Evolutionary conservation across 1,140 invertebrate species (phyloP).

Genomic region (Drosophila insularis): DNA sequence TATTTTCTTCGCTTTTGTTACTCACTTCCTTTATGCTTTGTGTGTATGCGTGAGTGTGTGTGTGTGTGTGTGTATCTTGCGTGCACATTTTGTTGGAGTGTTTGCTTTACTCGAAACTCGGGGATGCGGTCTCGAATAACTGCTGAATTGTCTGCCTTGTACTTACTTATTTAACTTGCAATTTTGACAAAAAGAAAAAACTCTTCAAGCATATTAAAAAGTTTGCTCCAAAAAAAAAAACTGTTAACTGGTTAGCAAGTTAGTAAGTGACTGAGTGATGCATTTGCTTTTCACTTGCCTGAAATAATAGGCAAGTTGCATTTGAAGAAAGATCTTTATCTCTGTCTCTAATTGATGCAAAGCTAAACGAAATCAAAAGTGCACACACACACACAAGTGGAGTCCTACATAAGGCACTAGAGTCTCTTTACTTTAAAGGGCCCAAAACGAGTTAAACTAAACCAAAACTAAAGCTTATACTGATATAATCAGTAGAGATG

Average conservation of each 20-base stretch:
- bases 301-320: conserved; percentile 54
- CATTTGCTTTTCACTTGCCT: conserved; percentile 49
- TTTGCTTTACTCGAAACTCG: conserved; percentile 39
- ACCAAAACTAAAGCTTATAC: not conserved
- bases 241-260: conserved; percentile 21
- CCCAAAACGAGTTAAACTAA: not conserved
- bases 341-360: conserved; percentile 40
- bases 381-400: conserved; percentile 32
- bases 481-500: not conserved
- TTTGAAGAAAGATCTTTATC: conserved; percentile 24
- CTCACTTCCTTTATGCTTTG: conserved; percentile 2
- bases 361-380: conserved; percentile 57
- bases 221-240: conserved; percentile 13
- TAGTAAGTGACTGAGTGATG: conserved; percentile 29
- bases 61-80: not conserved
- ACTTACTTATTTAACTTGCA: conserved; percentile 66
- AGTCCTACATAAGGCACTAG: not conserved
- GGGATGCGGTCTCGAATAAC: not conserved
- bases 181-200: conserved; percentile 37
- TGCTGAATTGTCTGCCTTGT: conserved; percentile 35
- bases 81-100: conserved; percentile 31
- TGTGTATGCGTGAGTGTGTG: conserved; percentile 22
- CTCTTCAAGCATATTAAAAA: conserved; percentile 67
- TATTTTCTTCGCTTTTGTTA: conserved; percentile 16
- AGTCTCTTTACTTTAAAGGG: not conserved